Evolutionary conservation across 2,113 vertebrate species (phyloP), one percentile per base, ranked within the genome.

Genomic region (Motacilla alba): DNA sequence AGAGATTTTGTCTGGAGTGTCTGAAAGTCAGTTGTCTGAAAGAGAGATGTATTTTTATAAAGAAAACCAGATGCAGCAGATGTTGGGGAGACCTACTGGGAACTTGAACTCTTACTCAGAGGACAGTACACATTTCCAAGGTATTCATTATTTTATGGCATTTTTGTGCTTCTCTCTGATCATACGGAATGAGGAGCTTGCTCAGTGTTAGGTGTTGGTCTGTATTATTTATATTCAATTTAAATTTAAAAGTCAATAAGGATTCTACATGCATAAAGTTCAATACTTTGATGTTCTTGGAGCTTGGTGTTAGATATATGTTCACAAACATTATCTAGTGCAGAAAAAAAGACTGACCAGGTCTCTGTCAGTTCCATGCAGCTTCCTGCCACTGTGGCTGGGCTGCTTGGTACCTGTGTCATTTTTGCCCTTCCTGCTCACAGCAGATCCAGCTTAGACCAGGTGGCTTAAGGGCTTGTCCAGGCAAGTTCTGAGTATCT

Each of bases 51-150:
- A 68, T 22, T 43, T 86, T 44, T 94, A 89, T 59, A 76, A 74
- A n/a, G 92, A 86, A 56, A 96, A 85, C 58, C 95, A 90, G 60
- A 87, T 97, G 79, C 97, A 98, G 87, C 83, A 96, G 39, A 96
- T 98, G 50, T 96, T 97, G 41, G 94, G 98, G 60, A 97, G 92
- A 83, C 94, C 97, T 78, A 95, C 95, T 33, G 96, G 84, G 74
- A 98, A 98, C 92, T 93, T 98, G 28, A 93, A 95, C 69, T 22
- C 94, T 46, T 98, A 90, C 62, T 95, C 97, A 8, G 95, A 94
- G 79, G 88, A 89, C 50, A 84, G 80, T 23, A 73, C 83, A 28
- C 73, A 6, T 73, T 94, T 95, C 50, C 55, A 74, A 92, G 98
- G 98, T 99, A 98, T 90, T 73, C 70, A 46, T 80, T 44, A 24